Conservation (phyloP, 92 coral and sea anemone genomes). For the Epizoanthus illoricatus region DNA sequence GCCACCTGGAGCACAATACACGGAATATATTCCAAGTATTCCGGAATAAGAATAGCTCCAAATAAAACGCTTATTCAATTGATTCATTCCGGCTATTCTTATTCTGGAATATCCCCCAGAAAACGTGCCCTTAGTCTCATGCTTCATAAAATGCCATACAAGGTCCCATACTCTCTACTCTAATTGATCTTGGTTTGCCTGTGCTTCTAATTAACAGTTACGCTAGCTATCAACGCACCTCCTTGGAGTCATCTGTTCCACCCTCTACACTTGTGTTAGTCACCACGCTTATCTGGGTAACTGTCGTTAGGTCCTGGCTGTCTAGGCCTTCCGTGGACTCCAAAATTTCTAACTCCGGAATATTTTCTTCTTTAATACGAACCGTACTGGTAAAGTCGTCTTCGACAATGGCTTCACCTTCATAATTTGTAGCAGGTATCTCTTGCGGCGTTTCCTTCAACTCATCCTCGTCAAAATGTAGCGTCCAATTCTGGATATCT, state of each 20-base stretch:
- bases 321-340: slow-evolving; percentile 2
- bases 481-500: neutral
- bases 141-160: too few species aligned
- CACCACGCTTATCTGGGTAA: slow-evolving; percentile 4
- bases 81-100: too few species aligned
- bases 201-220: neutral
- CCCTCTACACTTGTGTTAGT: slow-evolving; percentile 7
- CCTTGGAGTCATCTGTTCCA: slow-evolving; percentile 13
- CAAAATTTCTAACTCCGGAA: slow-evolving; percentile 29
- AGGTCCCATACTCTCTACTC: too few species aligned
- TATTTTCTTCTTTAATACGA: slow-evolving; percentile 20
- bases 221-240: slow-evolving; percentile 14
- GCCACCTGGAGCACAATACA: too few species aligned
- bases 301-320: slow-evolving; percentile 26
- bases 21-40: too few species aligned
- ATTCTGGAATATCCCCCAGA: too few species aligned
- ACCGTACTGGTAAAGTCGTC: slow-evolving; percentile 22
- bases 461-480: neutral
- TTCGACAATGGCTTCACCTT: slow-evolving; percentile 9
- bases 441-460: slow-evolving; percentile 9
- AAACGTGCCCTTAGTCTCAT: too few species aligned
- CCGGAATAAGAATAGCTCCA: too few species aligned
- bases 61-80: too few species aligned
- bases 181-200: neutral
- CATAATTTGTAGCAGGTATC: slow-evolving; percentile 11